Percentiles rank a stretch among this genome's conserved stretches.
Evolutionary conservation across 2,797 vertebrate species (phyloP).

Genomic region (Micropoecilia bifurca): DNA sequence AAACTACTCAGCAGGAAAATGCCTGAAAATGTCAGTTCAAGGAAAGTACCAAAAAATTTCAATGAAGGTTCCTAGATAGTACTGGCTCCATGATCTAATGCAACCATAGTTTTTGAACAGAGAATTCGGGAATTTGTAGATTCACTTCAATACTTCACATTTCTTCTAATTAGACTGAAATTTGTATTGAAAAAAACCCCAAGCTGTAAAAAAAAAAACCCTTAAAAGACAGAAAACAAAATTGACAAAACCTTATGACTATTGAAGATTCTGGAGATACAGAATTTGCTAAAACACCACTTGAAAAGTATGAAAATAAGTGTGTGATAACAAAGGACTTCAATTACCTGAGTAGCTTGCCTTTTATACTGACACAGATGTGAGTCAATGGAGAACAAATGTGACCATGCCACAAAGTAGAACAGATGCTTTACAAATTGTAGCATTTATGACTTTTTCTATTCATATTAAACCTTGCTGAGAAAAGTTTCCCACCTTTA

Average conservation of each 20-base stretch:
- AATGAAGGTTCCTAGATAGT: background rate
- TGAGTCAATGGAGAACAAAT: slow-evolving; percentile 49
- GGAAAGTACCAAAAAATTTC: background rate
- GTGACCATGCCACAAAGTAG: slow-evolving; percentile 38
- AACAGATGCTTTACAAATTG: slow-evolving; percentile 27
- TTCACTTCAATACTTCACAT: slow-evolving; percentile 54
- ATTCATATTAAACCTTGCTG: slow-evolving; percentile 15
- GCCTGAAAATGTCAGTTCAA: background rate
- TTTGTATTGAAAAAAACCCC: slow-evolving; percentile 29
- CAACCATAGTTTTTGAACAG: background rate
- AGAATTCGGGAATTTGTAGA: slow-evolving; percentile 43
- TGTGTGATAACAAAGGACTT: slow-evolving; percentile 68
- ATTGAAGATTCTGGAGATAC: slow-evolving; percentile 36
- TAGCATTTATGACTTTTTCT: slow-evolving; percentile 17
- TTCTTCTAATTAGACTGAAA: slow-evolving; percentile 22
- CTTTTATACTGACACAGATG: slow-evolving; percentile 70
- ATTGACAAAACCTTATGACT: slow-evolving; percentile 29
- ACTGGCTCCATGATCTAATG: background rate
- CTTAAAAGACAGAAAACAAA: slow-evolving; percentile 1
- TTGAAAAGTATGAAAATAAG: slow-evolving; percentile 52
- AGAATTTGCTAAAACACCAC: slow-evolving; percentile 50
- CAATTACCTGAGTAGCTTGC: slow-evolving; percentile 78
- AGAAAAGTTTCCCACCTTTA: slow-evolving; percentile 35
- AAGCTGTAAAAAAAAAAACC: slow-evolving; percentile 32
- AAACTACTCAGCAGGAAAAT: background rate